Conservation (phyloP, 2,113 vertebrate genomes). For the Vimba vimba region DNA sequence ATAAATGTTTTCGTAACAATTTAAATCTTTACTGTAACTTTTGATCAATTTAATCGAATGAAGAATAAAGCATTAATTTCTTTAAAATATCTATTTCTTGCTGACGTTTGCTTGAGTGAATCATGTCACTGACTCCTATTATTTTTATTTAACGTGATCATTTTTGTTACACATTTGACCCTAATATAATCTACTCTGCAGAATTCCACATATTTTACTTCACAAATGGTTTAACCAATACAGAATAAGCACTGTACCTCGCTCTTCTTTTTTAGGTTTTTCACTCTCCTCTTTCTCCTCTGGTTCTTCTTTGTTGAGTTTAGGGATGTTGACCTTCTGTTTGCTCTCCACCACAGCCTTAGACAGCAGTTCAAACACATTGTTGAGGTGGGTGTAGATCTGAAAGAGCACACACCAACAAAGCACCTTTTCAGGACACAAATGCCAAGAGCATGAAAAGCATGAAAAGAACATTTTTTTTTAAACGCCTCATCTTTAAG, state of each 20-base stretch:
- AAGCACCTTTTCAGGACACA: neutral
- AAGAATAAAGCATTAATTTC: too few species aligned
- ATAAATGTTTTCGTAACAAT: too few species aligned
- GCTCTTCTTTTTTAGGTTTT: slow-evolving; percentile 69
- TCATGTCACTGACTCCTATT: too few species aligned
- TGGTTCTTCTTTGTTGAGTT: slow-evolving; percentile 69
- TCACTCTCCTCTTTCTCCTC: slow-evolving; percentile 73
- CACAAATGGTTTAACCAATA: neutral
- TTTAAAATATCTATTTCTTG: too few species aligned
- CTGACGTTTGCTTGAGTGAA: too few species aligned
- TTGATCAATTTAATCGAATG: too few species aligned
- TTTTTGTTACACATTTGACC: too few species aligned
- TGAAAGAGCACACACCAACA: slow-evolving; percentile 36
- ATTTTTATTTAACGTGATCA: too few species aligned
- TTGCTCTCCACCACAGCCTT: slow-evolving; percentile 77
- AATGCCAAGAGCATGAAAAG: neutral
- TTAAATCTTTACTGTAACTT: too few species aligned
- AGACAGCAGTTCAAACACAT: slow-evolving; percentile 76
- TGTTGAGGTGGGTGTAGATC: slow-evolving; percentile 78
- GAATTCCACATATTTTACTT: neutral
- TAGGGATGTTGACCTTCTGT: slow-evolving; percentile 75
- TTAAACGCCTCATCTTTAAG: neutral
- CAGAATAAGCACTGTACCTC: slow-evolving; percentile 55
- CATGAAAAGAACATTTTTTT: neutral
- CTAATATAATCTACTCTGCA: neutral